These are phyloP conservation scores for Clarias macrocephalus DNA, from an alignment of 2,113 vertebrate genomes.

Conservation along the genomic window DNA sequence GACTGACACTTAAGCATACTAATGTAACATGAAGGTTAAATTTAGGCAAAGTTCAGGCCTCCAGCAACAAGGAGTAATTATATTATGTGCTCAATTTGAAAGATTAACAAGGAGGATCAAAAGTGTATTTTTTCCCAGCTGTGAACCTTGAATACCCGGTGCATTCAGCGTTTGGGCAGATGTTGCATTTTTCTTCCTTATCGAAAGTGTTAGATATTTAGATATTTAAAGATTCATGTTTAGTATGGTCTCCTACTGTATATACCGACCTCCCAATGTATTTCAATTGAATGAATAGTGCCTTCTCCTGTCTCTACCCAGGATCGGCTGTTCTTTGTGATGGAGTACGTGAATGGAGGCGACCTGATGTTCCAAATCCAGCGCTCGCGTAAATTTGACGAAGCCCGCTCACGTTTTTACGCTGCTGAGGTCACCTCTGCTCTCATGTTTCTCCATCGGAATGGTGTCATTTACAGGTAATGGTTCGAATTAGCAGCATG, in stretches of 20 bases:
- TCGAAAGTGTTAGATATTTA: not conserved
- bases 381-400: conserved; percentile 88
- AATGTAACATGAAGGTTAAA: not conserved
- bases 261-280: not conserved
- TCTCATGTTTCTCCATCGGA: conserved; percentile 89
- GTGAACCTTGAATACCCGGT: not conserved
- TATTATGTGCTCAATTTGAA: not conserved
- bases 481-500: not conserved
- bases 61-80: not conserved
- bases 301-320: conserved; percentile 56
- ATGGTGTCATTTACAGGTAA: conserved; percentile 87
- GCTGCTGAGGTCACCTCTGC: conserved; percentile 89
- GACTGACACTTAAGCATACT: not conserved
- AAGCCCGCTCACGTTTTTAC: conserved; percentile 88
- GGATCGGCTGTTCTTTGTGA: conserved; percentile 92
- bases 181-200: not conserved
- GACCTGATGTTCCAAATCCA: conserved; percentile 94
- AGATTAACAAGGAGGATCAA: not conserved
- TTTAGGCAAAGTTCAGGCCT: not conserved
- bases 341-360: conserved; percentile 91
- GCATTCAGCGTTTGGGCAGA: not conserved
- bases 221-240: not conserved
- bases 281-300: not conserved
- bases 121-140: not conserved
- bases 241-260: not conserved